phyloP scores from a whole-genome alignment of 2,797 vertebrate species.

The Eospalax fontanierii region DNA sequence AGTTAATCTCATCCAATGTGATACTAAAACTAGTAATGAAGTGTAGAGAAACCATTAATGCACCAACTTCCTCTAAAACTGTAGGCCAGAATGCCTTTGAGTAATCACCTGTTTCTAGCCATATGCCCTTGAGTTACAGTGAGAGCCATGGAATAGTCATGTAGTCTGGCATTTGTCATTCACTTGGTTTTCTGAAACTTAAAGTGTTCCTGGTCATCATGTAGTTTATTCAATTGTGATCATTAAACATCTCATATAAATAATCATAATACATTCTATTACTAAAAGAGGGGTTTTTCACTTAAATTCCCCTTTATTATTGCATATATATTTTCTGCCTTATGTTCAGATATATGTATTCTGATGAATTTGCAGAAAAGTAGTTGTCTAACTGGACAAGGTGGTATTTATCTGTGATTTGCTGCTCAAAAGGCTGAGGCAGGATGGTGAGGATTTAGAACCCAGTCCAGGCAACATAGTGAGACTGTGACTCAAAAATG shows the following conservation, averaged over 20 bases:
- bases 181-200: slow-evolving; percentile 62
- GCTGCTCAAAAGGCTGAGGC: neutral
- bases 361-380: neutral
- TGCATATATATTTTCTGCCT: neutral
- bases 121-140: slow-evolving; percentile 37
- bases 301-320: slow-evolving; percentile 7
- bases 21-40: slow-evolving; percentile 71
- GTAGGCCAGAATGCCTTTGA: slow-evolving; percentile 29
- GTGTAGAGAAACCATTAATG: slow-evolving; percentile 58
- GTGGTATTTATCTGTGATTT: neutral
- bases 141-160: slow-evolving; percentile 64
- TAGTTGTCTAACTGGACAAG: neutral
- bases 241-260: neutral
- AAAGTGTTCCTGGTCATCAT: slow-evolving; percentile 29
- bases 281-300: neutral
- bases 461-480: neutral
- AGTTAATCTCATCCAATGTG: slow-evolving; percentile 50
- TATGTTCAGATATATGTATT: neutral
- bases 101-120: slow-evolving; percentile 58
- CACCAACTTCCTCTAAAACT: slow-evolving; percentile 64
- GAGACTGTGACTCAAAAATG: neutral
- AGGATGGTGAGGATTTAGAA: neutral
- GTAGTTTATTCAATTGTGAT: neutral
- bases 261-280: neutral
- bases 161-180: neutral